Evolutionary conservation across 2,113 vertebrate genomes (phyloP), one percentile per base, ranked within the genome.

Genomic region (Mormyrus lacerda): DNA sequence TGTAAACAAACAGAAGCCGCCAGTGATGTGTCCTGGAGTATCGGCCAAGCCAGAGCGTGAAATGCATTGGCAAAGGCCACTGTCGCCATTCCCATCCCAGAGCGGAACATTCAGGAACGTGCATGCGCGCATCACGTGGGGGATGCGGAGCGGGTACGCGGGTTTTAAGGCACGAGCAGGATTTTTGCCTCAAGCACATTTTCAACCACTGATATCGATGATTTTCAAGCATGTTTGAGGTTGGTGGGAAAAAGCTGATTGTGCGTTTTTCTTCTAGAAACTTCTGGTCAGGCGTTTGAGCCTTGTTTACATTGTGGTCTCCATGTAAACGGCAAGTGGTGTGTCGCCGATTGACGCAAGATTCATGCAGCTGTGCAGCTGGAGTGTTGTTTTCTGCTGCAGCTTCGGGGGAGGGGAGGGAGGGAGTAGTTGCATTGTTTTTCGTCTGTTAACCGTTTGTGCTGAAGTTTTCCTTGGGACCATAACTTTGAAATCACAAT

Each of bases 1-100:
- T 85, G 47, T 45, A 85, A 85, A 85, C 44, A 85, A 85, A 50
- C 47, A 85, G 24, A 85, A 85, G 83, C 83, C 7, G n/a, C 47
- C 48, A 13, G 44, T 2, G 24, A 85, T 48, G 21, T n/a, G 27
- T 85, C 47, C 83, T 42, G 19, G 10, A n/a, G 83, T 13, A n/a
- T 47, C 9, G 45, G 24, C 83, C 19, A 47, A 47, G 47, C 83
- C n/a, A 48, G 35, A 48, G 44, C 11, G 83, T 85, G 83, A 50
- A 85, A n/a, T 3, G 45, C 83, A 13, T n/a, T n/a, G 8, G 83
- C 83, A 48, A 27, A 31, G 21, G 83, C 10, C 83, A 5, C 83
- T 5, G 11, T 48, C 4, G n/a, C 83, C 21, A 27, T 48, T 50
- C 45, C 47, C 24, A n/a, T 27, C 44, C 44, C 47, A 39, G 27